Percentiles rank a stretch among this genome's conserved stretches.
These are phyloP conservation scores for Halocaridina rubra DNA, from an alignment of 2,888 invertebrate genomes.

Conservation along the genomic window DNA sequence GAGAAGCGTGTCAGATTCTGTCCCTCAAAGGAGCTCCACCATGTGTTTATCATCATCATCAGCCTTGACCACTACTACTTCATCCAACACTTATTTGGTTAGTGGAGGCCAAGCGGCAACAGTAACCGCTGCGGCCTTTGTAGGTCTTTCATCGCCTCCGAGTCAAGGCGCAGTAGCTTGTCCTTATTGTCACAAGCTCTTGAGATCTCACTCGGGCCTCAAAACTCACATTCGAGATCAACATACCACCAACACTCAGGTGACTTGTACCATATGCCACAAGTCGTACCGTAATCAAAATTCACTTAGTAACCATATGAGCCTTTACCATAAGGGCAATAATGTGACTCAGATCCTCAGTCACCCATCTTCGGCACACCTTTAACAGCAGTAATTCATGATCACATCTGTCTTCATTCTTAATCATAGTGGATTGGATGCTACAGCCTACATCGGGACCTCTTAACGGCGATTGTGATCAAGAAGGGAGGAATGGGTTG, in stretches of 20 bases:
- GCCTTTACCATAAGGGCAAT: slow-evolving; percentile 85
- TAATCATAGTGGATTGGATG: too few species aligned
- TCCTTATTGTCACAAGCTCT: slow-evolving; percentile 92
- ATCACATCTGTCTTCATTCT: too few species aligned
- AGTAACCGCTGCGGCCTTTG: background rate
- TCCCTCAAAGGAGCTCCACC: background rate
- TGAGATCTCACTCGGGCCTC: slow-evolving; percentile 93
- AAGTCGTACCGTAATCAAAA: slow-evolving; percentile 90
- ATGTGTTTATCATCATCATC: background rate
- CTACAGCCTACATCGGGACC: too few species aligned
- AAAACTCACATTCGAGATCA: slow-evolving; percentile 95
- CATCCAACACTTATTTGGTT: background rate
- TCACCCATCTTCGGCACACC: background rate
- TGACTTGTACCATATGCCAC: slow-evolving; percentile 73
- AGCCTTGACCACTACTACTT: background rate
- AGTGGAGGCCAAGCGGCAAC: slow-evolving; percentile 6
- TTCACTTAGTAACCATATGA: slow-evolving; percentile 91
- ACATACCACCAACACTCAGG: slow-evolving; percentile 78
- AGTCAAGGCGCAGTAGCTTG: slow-evolving; percentile 70
- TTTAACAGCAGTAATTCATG: too few species aligned
- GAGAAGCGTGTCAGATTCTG: too few species aligned
- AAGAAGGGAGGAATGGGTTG: too few species aligned
- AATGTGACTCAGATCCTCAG: too few species aligned
- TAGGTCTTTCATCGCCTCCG: slow-evolving; percentile 7
- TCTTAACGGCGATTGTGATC: too few species aligned